Evolutionary conservation across 1,140 invertebrate species (phyloP).

Genomic region (Gryon sp.): DNA sequence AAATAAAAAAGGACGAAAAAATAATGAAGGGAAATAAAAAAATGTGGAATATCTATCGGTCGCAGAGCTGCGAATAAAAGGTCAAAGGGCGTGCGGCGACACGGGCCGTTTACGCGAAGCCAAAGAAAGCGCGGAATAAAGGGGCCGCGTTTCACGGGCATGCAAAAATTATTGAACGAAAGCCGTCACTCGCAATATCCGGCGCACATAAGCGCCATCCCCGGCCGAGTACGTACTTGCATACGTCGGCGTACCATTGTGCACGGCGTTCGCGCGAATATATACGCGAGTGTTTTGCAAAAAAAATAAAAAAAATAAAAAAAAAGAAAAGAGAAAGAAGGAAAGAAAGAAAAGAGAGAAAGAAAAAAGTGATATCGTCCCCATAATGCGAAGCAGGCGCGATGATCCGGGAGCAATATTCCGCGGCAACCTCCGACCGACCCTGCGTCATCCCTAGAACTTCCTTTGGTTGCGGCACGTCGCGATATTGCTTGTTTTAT

Average conservation of each 20-base stretch:
- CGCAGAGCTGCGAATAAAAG: constrained; percentile 41
- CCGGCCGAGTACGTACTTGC: constrained; percentile 33
- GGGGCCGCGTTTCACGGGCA: constrained; percentile 44
- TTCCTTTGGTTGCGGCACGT: constrained; percentile 52
- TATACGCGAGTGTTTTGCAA: constrained; percentile 45
- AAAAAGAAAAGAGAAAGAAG: no score
- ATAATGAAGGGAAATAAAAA: constrained; percentile 10
- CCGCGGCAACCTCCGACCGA: constrained; percentile 43
- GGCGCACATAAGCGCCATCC: constrained; percentile 56
- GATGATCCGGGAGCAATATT: constrained; percentile 70
- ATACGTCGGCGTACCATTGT: constrained; percentile 42
- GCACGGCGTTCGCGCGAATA: constrained; percentile 47
- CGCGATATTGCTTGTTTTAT: constrained; percentile 71
- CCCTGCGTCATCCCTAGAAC: constrained; percentile 49
- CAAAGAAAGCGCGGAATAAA: constrained; percentile 55
- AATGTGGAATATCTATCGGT: constrained; percentile 31
- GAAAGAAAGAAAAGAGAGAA: no score
- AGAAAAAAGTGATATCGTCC: constrained; percentile 77
- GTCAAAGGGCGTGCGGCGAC: constrained; percentile 39
- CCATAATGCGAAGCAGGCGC: constrained; percentile 68
- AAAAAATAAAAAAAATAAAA: no score
- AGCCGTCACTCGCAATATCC: constrained; percentile 54
- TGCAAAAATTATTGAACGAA: constrained; percentile 71
- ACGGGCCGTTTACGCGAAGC: constrained; percentile 31
- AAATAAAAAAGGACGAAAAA: not conserved